Base-by-base conservation (phyloP, 2,113 vertebrate species). In the Aegithalos caudatus region DNA sequence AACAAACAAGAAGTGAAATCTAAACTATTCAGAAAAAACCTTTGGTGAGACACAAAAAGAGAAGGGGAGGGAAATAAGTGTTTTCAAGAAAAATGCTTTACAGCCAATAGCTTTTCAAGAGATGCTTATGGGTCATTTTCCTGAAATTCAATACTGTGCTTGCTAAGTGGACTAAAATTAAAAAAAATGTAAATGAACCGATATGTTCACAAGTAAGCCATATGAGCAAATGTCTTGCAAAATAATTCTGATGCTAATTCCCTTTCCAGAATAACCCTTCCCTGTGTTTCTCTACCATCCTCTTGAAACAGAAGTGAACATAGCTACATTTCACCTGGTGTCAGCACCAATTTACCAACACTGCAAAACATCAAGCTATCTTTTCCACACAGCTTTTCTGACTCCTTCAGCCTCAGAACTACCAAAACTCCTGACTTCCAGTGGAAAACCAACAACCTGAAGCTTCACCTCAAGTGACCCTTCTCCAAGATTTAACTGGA, bases 91-190 rank as follows among this genome's bases (percentile, higher is more conserved):
- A 94, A 92, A 81, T 17, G 20, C 60, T 86, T 89, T 64, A 25
- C 29, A 38, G 40, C 17, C 77, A 89, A 45, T 24, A 61, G 56
- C 69, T 91, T 86, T 94, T 47, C 37, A 82, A 72, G 38, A 86
- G 70, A 76, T 54, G 82, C 58, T 33, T 76, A 74, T 6, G 0
- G 54, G 23, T 90, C 47, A 50, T 31, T 50, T 58, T 83, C 74
- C 66, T 61, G 61, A 92, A 80, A 88, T 45, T 67, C 57, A 84
- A 25, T 22, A 56, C 27, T 22, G 11, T 35, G 66, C 33, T 60
- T 44, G n/a, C 47, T 90, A 92, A 81, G 56, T 56, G 73, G 45
- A 86, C 83, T 78, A 88, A 92, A 72, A 93, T 54, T 38, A 13
- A 76, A 57, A 72, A 57, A 78, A 73, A 21, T 1, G 16, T 37